phyloP scores from a whole-genome alignment of 1,140 invertebrate species.

The Batillaria attramentaria region DNA sequence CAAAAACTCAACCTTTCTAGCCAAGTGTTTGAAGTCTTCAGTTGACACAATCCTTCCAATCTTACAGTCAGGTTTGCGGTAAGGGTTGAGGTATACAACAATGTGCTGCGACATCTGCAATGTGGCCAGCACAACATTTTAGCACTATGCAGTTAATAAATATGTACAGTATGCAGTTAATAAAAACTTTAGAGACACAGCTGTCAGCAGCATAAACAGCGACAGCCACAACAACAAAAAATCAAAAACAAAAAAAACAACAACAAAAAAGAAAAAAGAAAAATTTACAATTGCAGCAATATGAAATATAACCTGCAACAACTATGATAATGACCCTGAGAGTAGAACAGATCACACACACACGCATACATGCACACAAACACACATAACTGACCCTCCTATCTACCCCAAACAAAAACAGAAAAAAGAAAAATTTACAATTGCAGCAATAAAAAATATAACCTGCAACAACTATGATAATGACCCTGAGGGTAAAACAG shows the following conservation, averaged over 20 bases:
- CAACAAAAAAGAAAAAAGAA: background rate
- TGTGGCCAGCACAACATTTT: background rate
- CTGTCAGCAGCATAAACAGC: no score
- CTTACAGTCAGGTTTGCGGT: conserved; percentile 87
- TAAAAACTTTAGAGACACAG: no score
- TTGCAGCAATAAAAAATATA: no score
- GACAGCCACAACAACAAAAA: no score
- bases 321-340: background rate
- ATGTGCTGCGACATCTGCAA: conserved; percentile 87
- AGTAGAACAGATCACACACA: background rate
- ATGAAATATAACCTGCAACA: no score
- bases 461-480: background rate
- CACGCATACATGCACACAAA: background rate
- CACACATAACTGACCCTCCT: no score
- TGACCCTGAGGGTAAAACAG: background rate
- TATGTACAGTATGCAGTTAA: background rate
- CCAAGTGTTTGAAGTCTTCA: conserved; percentile 96
- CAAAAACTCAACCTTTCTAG: conserved; percentile 84
- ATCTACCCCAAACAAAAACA: no score
- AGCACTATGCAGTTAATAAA: background rate
- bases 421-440: no score
- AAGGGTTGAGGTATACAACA: conserved; percentile 91
- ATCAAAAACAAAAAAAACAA: background rate
- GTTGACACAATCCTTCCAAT: conserved; percentile 88
- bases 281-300: no score